Evolutionary conservation across 1,140 invertebrate species (phyloP).

Genomic region (Geopemphigus sp.): DNA sequence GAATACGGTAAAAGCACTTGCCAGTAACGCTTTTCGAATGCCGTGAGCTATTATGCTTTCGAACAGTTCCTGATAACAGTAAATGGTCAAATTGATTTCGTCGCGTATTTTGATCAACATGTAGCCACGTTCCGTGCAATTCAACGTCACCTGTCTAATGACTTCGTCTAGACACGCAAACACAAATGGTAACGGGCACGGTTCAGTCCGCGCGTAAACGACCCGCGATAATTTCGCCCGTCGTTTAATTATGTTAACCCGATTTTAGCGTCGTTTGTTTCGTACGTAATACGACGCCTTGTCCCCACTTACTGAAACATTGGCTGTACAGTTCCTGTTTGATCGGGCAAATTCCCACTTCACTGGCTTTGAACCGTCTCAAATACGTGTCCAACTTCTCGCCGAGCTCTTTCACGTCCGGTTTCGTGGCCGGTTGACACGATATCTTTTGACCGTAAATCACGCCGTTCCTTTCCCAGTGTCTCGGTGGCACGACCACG

Average conservation of each 20-base stretch:
- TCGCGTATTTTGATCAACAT: slow-evolving; percentile 87
- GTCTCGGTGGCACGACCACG: slow-evolving; percentile 61
- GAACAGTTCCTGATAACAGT: slow-evolving; percentile 91
- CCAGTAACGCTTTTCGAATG: slow-evolving; percentile 86
- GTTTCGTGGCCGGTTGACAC: slow-evolving; percentile 87
- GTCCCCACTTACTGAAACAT: slow-evolving; percentile 85
- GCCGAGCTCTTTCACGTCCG: slow-evolving; percentile 92
- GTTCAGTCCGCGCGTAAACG: no score
- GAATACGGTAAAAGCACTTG: no score
- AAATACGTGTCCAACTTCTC: slow-evolving; percentile 89
- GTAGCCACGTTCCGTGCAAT: slow-evolving; percentile 92
- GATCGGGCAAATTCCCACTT: slow-evolving; percentile 95
- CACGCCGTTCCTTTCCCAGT: slow-evolving; percentile 89
- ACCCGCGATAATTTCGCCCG: no score
- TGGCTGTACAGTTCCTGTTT: slow-evolving; percentile 91
- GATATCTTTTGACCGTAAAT: slow-evolving; percentile 79
- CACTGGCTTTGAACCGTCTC: slow-evolving; percentile 85
- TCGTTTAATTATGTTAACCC: no score
- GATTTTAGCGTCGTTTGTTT: no score
- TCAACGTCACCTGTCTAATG: slow-evolving; percentile 59
- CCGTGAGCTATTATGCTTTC: slow-evolving; percentile 97
- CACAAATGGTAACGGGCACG: no score
- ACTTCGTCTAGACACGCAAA: no score
- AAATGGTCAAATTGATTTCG: slow-evolving; percentile 93
- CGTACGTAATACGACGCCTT: no score